Percentiles rank a stretch among this genome's conserved stretches.
Conservation (phyloP, 2,113 vertebrate genomes). For the Sceloporus undulatus region DNA sequence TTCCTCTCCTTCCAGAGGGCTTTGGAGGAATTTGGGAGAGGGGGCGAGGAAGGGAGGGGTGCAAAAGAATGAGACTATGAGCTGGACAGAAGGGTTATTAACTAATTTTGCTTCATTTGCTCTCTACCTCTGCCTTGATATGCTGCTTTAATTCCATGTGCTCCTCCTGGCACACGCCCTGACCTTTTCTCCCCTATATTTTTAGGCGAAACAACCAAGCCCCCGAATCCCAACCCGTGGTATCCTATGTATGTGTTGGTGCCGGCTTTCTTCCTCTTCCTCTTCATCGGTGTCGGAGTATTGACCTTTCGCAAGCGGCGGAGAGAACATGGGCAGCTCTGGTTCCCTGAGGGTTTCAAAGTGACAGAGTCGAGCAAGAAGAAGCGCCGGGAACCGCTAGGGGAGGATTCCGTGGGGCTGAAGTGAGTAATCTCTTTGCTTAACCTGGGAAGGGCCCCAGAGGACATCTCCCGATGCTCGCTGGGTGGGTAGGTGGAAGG, state of each 20-base stretch:
- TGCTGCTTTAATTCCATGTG: constrained; percentile 65
- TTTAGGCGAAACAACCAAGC: constrained; percentile 83
- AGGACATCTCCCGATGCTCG: neutral
- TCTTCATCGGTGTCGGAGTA: constrained; percentile 87
- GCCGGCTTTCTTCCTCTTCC: constrained; percentile 81
- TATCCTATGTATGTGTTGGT: constrained; percentile 89
- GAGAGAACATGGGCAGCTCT: constrained; percentile 95
- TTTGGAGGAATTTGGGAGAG: constrained; percentile 38
- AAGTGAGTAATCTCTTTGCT: constrained; percentile 86
- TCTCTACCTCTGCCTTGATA: constrained; percentile 53
- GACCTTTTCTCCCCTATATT: constrained; percentile 20
- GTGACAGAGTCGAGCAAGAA: constrained; percentile 96
- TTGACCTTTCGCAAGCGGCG: constrained; percentile 92
- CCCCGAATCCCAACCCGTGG: constrained; percentile 61
- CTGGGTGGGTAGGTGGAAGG: constrained; percentile 4
- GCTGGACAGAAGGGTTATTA: constrained; percentile 68
- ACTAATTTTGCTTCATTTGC: constrained; percentile 74
- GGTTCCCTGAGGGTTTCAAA: constrained; percentile 98
- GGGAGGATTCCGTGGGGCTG: constrained; percentile 95
- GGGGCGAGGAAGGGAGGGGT: neutral
- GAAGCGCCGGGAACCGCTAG: constrained; percentile 94
- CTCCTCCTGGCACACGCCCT: constrained; percentile 62
- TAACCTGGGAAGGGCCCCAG: accelerated
- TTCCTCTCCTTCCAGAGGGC: constrained; percentile 71
- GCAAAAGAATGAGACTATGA: constrained; percentile 50